These are phyloP conservation scores for Solenopsis invicta DNA, from an alignment of 1,140 invertebrate genomes.

Conservation along the genomic window DNA sequence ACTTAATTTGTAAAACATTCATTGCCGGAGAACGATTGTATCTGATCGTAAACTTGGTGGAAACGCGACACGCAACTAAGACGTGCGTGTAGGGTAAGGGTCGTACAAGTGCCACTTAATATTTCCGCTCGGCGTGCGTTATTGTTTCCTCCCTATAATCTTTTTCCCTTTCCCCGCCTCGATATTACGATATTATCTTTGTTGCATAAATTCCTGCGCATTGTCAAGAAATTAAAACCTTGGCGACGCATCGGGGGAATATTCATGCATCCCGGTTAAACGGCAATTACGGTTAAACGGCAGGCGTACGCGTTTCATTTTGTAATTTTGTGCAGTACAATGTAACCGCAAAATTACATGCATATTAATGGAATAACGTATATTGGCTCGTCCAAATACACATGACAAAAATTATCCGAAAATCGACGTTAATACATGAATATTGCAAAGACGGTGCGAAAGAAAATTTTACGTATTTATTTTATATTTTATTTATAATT, in stretches of 20 bases:
- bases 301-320: neutral
- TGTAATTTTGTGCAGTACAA: conserved; percentile 23
- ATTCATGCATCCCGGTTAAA: conserved; percentile 14
- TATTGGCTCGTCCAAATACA: neutral
- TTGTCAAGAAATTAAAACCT: conserved; percentile 56
- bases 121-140: conserved; percentile 48
- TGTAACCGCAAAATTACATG: neutral
- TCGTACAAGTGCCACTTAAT: conserved; percentile 46
- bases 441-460: neutral
- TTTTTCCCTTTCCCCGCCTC: conserved; percentile 11
- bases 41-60: conserved; percentile 18
- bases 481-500: neutral
- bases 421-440: conserved; percentile 7
- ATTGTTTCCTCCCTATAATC: conserved; percentile 48
- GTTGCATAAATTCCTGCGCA: conserved; percentile 41
- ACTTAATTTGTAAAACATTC: conserved; percentile 37
- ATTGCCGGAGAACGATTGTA: conserved; percentile 27
- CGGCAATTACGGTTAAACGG: conserved; percentile 43
- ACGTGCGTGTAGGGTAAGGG: conserved; percentile 45
- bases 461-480: neutral
- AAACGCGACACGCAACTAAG: conserved; percentile 38
- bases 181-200: conserved; percentile 43
- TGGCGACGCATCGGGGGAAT: conserved; percentile 25
- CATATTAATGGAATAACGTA: conserved; percentile 2
- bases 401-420: neutral